Evolutionary conservation across 2,113 vertebrate genomes (phyloP), one percentile per base, ranked within the genome.

Genomic region (Panurus biarmicus): DNA sequence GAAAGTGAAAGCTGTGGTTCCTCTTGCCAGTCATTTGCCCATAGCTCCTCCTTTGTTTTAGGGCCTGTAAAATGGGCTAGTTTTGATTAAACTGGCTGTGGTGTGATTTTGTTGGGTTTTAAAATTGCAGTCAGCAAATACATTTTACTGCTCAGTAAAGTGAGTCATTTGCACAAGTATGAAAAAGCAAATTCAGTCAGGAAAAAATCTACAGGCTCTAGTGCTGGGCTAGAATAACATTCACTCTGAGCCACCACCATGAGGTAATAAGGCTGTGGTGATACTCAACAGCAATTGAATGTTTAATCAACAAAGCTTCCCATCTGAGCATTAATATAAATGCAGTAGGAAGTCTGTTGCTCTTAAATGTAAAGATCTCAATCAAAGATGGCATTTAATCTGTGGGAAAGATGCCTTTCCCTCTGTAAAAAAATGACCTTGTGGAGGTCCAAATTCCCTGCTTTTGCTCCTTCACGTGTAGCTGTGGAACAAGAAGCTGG

Each of bases 221-320:
- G 16, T 60, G 35, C 29, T 85, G 78, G 65, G 51, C 53, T 84
- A 22, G 78, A 82, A 71, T n/a, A 58, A 53, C 65, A 91, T 89
- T 96, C n/a, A 31, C 35, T 54, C 62, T 71, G 72, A 94, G 91
- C 80, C 60, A 80, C 33, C 42, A 61, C 73, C 25, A 45, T 6
- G 8, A 76, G 58, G 75, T 80, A 93, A 74, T 74, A 78, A 92
- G 53, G 47, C 74, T 87, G 82, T 33, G 60, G 35, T 73, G 57
- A 64, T 35, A 20, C 69, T 89, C 87, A 82, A 24, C 33, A 67
- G 75, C 38, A 87, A 60, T 11, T 85, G 83, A 92, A 85, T 79
- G 86, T 83, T 94, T 90, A 84, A 89, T 94, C 81, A 89, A 81
- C 76, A 67, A 62, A 69, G 62, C 51, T 84, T 84, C 26, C 40